Evolutionary conservation across 2,888 invertebrate genomes (phyloP).

Genomic region (Busseola fusca): DNA sequence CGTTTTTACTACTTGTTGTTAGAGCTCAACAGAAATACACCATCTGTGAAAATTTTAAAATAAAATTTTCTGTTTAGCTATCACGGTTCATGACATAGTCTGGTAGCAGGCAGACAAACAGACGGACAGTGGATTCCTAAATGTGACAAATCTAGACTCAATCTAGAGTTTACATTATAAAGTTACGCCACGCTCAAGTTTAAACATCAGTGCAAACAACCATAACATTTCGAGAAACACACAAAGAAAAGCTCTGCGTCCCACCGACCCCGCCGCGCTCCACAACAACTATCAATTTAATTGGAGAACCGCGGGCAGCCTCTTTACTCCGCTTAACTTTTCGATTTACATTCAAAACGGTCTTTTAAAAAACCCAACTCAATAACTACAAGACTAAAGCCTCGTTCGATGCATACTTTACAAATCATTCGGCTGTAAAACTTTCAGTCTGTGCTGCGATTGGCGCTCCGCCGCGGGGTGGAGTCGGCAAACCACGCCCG

Average conservation of each 20-base stretch:
- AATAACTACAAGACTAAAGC: conserved; percentile 84
- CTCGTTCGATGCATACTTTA: conserved; percentile 82
- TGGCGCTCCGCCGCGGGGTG: conserved; percentile 73
- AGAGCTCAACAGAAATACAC: too few relatives aligned
- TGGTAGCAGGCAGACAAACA: too few relatives aligned
- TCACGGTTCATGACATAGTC: too few relatives aligned
- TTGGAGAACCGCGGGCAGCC: conserved; percentile 84
- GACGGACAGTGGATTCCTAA: not conserved
- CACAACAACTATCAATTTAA: conserved; percentile 85
- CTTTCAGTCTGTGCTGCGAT: conserved; percentile 70
- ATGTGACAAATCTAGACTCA: not conserved
- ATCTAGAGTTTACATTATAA: not conserved
- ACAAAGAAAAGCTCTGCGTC: conserved; percentile 24
- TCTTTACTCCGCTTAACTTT: conserved; percentile 88
- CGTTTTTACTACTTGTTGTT: too few relatives aligned
- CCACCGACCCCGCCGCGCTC: conserved; percentile 45
- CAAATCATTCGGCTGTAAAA: conserved; percentile 80
- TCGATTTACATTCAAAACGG: conserved; percentile 89
- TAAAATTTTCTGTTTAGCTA: too few relatives aligned
- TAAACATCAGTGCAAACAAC: not conserved
- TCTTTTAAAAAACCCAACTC: conserved; percentile 87
- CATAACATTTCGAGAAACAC: conserved; percentile 18
- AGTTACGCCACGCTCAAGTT: not conserved
- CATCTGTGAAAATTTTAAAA: too few relatives aligned
- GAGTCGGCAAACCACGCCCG: conserved; percentile 76